phyloP scores from a whole-genome alignment of 1,140 invertebrate species.

The Medauroidea extradentata region DNA sequence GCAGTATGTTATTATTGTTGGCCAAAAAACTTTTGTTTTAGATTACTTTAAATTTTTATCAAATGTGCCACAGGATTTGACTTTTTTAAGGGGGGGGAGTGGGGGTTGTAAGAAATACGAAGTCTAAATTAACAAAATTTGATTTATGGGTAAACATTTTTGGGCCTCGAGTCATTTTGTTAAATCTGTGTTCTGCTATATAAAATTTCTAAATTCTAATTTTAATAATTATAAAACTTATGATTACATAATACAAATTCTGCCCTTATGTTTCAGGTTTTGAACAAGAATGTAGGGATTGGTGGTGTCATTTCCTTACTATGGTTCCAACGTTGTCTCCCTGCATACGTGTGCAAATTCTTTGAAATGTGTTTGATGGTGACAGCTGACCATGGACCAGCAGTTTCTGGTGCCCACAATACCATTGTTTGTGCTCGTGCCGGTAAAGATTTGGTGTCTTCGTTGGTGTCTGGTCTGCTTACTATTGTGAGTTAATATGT shows the following conservation, averaged over 20 bases:
- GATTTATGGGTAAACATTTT: too few species aligned
- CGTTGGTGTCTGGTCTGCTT: constrained; percentile 89
- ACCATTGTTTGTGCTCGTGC: constrained; percentile 98
- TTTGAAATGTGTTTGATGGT: constrained; percentile 99
- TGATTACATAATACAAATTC: too few species aligned
- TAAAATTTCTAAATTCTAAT: not conserved
- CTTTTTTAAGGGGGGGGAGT: too few species aligned
- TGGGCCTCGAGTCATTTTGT: too few species aligned
- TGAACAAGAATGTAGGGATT: constrained; percentile 87
- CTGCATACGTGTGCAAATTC: constrained; percentile 93
- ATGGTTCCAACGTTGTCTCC: constrained; percentile 97
- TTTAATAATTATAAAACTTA: not conserved
- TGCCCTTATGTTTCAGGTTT: constrained; percentile 39
- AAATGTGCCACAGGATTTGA: too few species aligned
- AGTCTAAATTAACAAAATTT: too few species aligned
- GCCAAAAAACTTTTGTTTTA: too few species aligned
- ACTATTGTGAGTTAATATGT: constrained; percentile 79
- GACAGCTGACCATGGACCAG: constrained; percentile 98
- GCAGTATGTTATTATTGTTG: too few species aligned
- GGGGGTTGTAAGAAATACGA: too few species aligned
- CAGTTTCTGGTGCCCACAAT: constrained; percentile 98
- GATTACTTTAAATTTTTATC: too few species aligned
- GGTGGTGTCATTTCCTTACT: constrained; percentile 95
- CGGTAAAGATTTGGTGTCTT: constrained; percentile 98
- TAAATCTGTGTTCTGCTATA: too few species aligned